Evolutionary conservation across 1,140 invertebrate species (phyloP), one percentile per base, ranked within the genome.

Genomic region (Littorina saxatilis): DNA sequence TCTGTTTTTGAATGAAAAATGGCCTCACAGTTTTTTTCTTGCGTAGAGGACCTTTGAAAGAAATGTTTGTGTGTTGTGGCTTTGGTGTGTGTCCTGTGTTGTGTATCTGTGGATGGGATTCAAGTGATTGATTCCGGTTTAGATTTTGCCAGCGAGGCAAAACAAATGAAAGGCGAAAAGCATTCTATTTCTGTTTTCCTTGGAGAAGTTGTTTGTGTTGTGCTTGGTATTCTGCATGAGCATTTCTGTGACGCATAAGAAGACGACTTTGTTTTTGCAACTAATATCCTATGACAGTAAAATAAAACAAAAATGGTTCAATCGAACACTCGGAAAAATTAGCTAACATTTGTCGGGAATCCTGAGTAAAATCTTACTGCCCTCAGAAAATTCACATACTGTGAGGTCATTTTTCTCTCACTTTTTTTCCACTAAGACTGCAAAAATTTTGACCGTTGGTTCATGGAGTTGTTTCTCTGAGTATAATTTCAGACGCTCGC

Each of bases 221-320:
- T 61, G 58, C 58, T 61, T 61, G 7, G 23, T 61, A 7, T 61
- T 47, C 5, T 61, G 58, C 58, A 61, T 61, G 58, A 61, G 58
- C 58, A 23, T 61, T n/a, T 29, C 20, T n/a, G 58, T 61, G 20
- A 61, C 9, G 27, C 20, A 7, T 20, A 40, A 37, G 20, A 15
- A 23, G 37, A 72, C 29, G 68, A 72, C 68, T 40, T 40, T 20
- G 68, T 39, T 72, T 72, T 72, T 72, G 68, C 68, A 72, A 72
- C 68, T 63, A 63, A 63, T 63, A 47, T 47, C 43, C 61, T 27
- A 63, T 4, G 32, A 29, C 61, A 63, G n/a, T 63, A 29, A 11
- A 5, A 63, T 13, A 32, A 29, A 13, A 29, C 1, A 32, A 1
- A 0, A 63, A 32, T 13, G 20, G 5, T 11, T n/a, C 20, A n/a